Evolutionary conservation across 1,140 invertebrate species (phyloP).

Genomic region (Heliconius nattereri): DNA sequence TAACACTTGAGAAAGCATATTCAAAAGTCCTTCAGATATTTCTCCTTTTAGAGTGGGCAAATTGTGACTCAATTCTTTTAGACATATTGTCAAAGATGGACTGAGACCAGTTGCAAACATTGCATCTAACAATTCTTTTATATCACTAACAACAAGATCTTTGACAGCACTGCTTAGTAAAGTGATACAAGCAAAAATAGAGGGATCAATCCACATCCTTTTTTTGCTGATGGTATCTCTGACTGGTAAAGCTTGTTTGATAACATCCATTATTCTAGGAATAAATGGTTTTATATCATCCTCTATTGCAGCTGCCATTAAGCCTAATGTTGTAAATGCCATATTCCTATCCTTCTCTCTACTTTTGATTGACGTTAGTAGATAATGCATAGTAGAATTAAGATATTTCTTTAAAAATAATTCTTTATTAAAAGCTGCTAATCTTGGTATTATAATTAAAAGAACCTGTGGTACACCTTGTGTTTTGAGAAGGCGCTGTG

Average conservation of each 20-base stretch:
- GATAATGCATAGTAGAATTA: conserved; percentile 88
- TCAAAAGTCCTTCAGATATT: conserved; percentile 95
- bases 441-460: conserved; percentile 93
- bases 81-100: conserved; percentile 93
- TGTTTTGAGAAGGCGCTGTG: conserved; percentile 88
- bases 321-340: conserved; percentile 94
- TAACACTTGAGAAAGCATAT: conserved; percentile 93
- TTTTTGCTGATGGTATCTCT: conserved; percentile 89
- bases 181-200: conserved; percentile 97
- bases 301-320: conserved; percentile 95
- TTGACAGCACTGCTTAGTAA: conserved; percentile 93
- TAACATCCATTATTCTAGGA: conserved; percentile 92
- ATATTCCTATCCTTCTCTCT: conserved; percentile 91
- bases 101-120: conserved; percentile 96
- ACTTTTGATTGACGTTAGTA: conserved; percentile 88
- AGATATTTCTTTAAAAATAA: conserved; percentile 91
- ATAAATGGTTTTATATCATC: conserved; percentile 90
- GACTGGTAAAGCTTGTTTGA: conserved; percentile 90
- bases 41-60: conserved; percentile 93
- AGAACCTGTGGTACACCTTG: conserved; percentile 93
- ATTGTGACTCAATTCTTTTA: conserved; percentile 93
- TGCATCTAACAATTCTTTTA: conserved; percentile 92
- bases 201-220: conserved; percentile 89
- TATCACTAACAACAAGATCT: conserved; percentile 87
- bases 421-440: conserved; percentile 96